Conservation (phyloP, 2,888 invertebrate species). For the Calephelis perditalis region DNA sequence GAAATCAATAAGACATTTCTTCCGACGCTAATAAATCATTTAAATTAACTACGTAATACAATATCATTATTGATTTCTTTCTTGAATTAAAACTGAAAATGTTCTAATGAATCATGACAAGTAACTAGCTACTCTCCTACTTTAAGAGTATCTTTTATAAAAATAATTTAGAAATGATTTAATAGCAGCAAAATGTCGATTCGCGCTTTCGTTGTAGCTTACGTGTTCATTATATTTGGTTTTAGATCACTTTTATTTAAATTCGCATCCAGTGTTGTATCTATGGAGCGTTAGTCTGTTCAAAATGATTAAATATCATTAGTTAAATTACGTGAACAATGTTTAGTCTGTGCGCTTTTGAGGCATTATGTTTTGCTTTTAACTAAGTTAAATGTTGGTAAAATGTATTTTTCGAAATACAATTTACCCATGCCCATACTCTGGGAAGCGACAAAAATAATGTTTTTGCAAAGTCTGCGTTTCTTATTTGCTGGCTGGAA, state of each 20-base stretch:
- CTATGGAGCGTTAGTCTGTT: slow-evolving; percentile 8
- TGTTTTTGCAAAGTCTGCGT: slow-evolving; percentile 75
- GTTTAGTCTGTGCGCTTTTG: slow-evolving; percentile 16
- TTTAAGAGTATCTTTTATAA: too few relatives aligned
- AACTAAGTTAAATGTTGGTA: slow-evolving; percentile 24
- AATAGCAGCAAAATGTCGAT: slow-evolving; percentile 32
- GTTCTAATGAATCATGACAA: too few relatives aligned
- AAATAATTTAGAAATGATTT: slow-evolving; percentile 18
- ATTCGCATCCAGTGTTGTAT: slow-evolving; percentile 19
- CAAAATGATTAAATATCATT: slow-evolving; percentile 5
- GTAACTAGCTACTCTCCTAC: too few relatives aligned
- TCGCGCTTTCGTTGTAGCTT: slow-evolving; percentile 75
- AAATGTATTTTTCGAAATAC: slow-evolving; percentile 15
- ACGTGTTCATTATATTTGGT: slow-evolving; percentile 39
- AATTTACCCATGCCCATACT: slow-evolving; percentile 39
- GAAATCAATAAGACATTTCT: slow-evolving; percentile 4
- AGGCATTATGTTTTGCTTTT: slow-evolving; percentile 28
- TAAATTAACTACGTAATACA: not conserved
- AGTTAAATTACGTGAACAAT: slow-evolving; percentile 6
- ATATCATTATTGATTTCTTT: too few relatives aligned
- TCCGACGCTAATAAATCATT: not conserved
- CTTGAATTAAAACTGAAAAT: too few relatives aligned
- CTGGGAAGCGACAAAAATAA: slow-evolving; percentile 59
- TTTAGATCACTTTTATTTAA: slow-evolving; percentile 23
- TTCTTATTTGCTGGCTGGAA: slow-evolving; percentile 77